Conservation (phyloP, 2,113 vertebrate genomes). For the Stegastes partitus region DNA sequence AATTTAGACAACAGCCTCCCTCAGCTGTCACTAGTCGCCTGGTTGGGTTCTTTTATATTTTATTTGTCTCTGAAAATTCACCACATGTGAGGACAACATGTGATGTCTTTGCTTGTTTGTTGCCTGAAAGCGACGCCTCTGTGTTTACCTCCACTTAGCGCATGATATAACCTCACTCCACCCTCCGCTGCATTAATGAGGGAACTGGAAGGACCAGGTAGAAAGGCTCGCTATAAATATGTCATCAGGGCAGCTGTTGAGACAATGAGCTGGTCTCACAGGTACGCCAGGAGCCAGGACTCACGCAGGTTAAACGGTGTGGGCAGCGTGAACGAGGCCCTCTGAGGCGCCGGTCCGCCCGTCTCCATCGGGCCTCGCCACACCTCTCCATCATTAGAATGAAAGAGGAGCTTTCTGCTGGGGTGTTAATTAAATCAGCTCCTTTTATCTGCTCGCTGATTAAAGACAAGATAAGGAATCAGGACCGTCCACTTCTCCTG, state of each 20-base stretch:
- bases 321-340: not conserved
- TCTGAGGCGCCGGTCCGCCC: conserved; percentile 1
- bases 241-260: conserved; percentile 19
- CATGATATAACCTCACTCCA: not conserved
- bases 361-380: not conserved
- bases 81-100: not conserved
- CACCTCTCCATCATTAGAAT: conserved; percentile 30
- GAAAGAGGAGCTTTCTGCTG: conserved; percentile 5
- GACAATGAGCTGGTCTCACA: conserved; percentile 7
- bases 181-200: conserved; percentile 11
- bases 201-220: conserved; percentile 52
- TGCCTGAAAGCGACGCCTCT: not conserved
- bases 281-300: not conserved
- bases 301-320: not conserved
- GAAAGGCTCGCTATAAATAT: conserved; percentile 11
- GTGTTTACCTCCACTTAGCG: conserved; percentile 22
- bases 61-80: too few species aligned
- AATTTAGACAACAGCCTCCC: too few species aligned
- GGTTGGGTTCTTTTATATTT: too few species aligned
- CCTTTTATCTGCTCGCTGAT: not conserved
- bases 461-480: conserved; percentile 9
- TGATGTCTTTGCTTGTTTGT: not conserved
- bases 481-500: not conserved
- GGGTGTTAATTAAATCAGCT: conserved; percentile 6
- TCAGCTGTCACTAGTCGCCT: too few species aligned